A percentile compares a stretch with the other conserved stretches of the same genome.
phyloP scores from a whole-genome alignment of 2,797 vertebrate species.

The Characodon lateralis region DNA sequence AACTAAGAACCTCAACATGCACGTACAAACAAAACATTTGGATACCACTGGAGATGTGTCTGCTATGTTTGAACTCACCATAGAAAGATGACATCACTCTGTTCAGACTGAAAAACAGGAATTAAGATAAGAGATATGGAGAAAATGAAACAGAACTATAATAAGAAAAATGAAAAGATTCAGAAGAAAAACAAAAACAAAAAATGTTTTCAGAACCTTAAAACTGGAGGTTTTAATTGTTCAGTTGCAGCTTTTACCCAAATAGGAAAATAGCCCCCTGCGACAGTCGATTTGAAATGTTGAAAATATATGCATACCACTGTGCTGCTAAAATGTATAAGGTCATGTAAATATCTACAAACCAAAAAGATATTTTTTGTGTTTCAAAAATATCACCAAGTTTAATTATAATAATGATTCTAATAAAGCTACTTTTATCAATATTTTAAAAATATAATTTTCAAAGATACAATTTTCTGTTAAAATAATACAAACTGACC shows the following conservation, averaged over 20 bases:
- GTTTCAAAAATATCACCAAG: not conserved
- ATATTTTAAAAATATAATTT: not conserved
- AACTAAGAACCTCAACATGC: slow-evolving; percentile 1
- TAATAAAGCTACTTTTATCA: not conserved
- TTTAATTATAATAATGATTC: not conserved
- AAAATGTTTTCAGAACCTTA: slow-evolving; percentile 6
- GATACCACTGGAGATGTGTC: slow-evolving; percentile 2
- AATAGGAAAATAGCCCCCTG: not conserved
- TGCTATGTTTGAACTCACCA: slow-evolving; percentile 3
- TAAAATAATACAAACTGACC: not conserved
- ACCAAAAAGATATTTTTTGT: not conserved
- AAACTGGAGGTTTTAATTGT: slow-evolving; percentile 25
- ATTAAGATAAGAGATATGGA: slow-evolving; percentile 14
- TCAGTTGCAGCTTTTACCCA: slow-evolving; percentile 4
- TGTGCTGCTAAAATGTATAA: not conserved
- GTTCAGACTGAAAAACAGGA: slow-evolving; percentile 1
- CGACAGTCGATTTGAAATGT: not conserved
- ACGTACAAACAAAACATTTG: slow-evolving; percentile 1
- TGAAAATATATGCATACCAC: not conserved
- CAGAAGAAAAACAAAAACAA: not conserved
- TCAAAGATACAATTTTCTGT: not conserved
- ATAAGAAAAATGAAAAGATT: slow-evolving; percentile 16
- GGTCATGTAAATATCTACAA: not conserved
- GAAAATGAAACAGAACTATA: slow-evolving; percentile 20
- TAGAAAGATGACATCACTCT: not conserved